These are phyloP conservation scores for Aproaerema taeniolella DNA, from an alignment of 2,888 invertebrate genomes.

Conservation along the genomic window DNA sequence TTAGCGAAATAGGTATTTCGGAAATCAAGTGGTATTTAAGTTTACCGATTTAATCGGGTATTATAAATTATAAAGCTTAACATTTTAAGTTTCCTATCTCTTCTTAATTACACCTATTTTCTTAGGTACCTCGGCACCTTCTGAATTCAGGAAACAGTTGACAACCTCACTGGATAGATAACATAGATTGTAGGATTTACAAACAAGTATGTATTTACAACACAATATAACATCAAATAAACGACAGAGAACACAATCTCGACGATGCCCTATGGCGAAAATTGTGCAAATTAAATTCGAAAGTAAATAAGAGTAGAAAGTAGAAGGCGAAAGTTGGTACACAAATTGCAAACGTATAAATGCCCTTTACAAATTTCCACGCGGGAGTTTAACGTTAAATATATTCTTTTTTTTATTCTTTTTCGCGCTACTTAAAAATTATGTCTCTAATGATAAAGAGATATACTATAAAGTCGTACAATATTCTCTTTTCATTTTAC, in stretches of 20 bases:
- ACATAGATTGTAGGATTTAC: constrained; percentile 28
- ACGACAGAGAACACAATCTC: constrained; percentile 41
- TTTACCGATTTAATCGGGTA: too few species aligned
- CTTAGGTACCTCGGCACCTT: too few species aligned
- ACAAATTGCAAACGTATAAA: constrained; percentile 64
- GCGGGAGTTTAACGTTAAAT: constrained; percentile 57
- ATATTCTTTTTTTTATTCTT: constrained; percentile 50
- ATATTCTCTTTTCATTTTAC: constrained; percentile 57
- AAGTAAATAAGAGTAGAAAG: constrained; percentile 37
- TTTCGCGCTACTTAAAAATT: constrained; percentile 60
- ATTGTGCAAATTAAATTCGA: constrained; percentile 12
- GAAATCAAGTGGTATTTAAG: too few species aligned
- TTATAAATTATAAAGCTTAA: too few species aligned
- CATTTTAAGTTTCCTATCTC: too few species aligned
- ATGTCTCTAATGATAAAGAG: constrained; percentile 66
- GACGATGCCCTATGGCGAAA: constrained; percentile 33
- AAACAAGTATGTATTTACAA: constrained; percentile 46
- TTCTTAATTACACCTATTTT: too few species aligned
- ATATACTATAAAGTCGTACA: constrained; percentile 61
- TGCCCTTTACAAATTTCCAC: constrained; percentile 58
- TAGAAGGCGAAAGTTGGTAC: constrained; percentile 41
- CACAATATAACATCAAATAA: constrained; percentile 33
- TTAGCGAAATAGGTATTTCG: too few species aligned
- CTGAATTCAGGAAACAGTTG: too few species aligned
- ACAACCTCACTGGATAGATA: constrained; percentile 50